Evolutionary conservation across 2,888 invertebrate genomes (phyloP), one percentile per base, ranked within the genome.

Genomic region (Leucozona laternaria): DNA sequence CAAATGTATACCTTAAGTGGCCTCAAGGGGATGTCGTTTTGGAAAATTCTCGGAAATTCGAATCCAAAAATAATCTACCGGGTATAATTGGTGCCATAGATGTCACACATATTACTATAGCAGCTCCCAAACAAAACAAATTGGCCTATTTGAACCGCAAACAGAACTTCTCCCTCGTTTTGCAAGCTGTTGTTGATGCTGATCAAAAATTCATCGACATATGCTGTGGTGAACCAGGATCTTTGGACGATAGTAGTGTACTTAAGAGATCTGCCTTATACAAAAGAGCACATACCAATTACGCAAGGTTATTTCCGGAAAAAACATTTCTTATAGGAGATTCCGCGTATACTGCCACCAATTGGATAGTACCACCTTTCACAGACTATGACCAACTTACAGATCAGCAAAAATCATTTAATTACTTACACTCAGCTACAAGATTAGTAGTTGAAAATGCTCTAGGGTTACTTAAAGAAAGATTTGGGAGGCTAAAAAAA

Each of bases 381-480:
- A 89, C 31, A 72, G 89, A 90, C 11, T 22, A 25, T 20, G 57
- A 89, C 5, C 72, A 82, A 75, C 76, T 91, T 10, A 89, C 89
- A 5, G 73, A 79, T 22, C 48, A 87, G 6, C 89, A 91, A 86
- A 86, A 25, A 55, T 68, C 83, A 2, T 91, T 89, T 75, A 91
- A 91, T 62, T 68, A 89, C 22, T 70, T 88, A n/a, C 89, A 89
- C 73, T 89, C 89, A 17, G 22, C 88, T 28, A 88, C 89, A 1
- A 72, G 90, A 80, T 88, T 89, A 2, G 86, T 89, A 2, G 88
- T 90, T 4, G 89, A 90, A 88, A 88, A 90, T 85, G 86, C 90
- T 4, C 89, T 90, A 73, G 90, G 89, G 5, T 37, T 90, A 3
- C 72, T 90, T 15, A 91, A 91, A 83, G 45, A 81, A 6, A 73